Base-by-base conservation (phyloP, 1,140 invertebrate genomes). In the Drosophila tristis region DNA sequence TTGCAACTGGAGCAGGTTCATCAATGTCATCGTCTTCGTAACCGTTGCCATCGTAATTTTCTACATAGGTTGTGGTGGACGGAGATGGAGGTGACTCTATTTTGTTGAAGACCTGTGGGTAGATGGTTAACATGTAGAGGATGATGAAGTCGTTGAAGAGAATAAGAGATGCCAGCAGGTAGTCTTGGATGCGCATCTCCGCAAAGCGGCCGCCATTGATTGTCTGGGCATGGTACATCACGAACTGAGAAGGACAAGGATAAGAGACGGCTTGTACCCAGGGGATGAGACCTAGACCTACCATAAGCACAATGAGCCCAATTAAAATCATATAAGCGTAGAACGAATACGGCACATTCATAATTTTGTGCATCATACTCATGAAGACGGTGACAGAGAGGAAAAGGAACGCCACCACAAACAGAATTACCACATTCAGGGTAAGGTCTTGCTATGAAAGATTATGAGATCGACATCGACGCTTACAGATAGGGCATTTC, bases 181-280 rank as follows among this genome's bases (percentile, higher is more conserved):
- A 73, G 26, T 91, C 89, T 20, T 79, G 79, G 7, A 90, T 29
- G 0, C 84, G 70, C 84, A 91, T 89, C 48, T 91, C 89, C 1
- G 89, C 89, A 54, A 91, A 91, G n/a, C 89, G 84, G n/a, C 78
- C 85, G 3, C 89, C 89, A 16, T 78, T 82, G 16, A 91, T 91
- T 4, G 90, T 91, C 56, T 91, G 89, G 0, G 89, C 78, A 55
- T 91, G 89, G 44, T 91, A 91, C 89, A 91, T 85, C 23, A 91
- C 61, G 44, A 91, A 91, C 89, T 91, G 8, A 0, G 4, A 45
- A 15, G 2, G 13, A 23, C 63, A 1, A 11, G 2, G 5, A 39
- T 39, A 13, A 39, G 8, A 15, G 8, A 31, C 8, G 31, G 2
- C 31, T 9, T 23, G 5, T 9, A 20, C 0, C 16, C 5, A 11